Evolutionary conservation across 1,140 invertebrate species (phyloP).

Genomic region (Neodiprion pinetum): DNA sequence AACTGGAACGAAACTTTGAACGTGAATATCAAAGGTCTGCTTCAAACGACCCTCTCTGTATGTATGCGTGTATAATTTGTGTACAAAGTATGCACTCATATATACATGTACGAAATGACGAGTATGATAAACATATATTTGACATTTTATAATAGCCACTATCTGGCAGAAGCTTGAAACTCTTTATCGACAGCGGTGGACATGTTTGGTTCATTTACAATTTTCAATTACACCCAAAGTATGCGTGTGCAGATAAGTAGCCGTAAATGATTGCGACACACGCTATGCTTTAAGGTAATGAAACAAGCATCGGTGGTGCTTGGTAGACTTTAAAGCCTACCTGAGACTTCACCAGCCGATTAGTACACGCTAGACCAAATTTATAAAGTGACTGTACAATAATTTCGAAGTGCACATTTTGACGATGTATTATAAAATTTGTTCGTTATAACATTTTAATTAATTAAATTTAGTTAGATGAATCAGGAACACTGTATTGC

Average conservation of each 20-base stretch:
- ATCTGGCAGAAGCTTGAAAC: not conserved
- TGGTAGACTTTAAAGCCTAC: constrained; percentile 40
- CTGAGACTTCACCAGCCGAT: constrained; percentile 26
- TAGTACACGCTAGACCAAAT: constrained; percentile 47
- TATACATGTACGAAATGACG: constrained; percentile 19
- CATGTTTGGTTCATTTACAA: not conserved
- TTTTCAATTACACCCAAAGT: not conserved
- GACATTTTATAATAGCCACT: constrained; percentile 8
- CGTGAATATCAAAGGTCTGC: too few relatives aligned
- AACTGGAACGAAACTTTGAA: too few relatives aligned
- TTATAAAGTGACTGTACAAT: constrained; percentile 19
- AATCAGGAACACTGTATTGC: not conserved
- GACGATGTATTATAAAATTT: not conserved
- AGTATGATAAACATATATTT: constrained; percentile 9
- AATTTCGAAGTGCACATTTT: not conserved
- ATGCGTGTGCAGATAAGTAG: not conserved
- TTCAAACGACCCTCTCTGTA: too few relatives aligned
- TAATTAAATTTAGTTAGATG: not conserved
- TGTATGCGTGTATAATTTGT: not conserved
- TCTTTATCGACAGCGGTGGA: not conserved
- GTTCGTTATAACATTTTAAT: not conserved
- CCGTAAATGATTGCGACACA: not conserved
- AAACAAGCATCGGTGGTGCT: constrained; percentile 17
- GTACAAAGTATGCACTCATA: constrained; percentile 25
- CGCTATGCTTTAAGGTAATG: too few relatives aligned